Percentiles rank a stretch among this genome's conserved stretches.
Conservation (phyloP, 35 echinoderm and acorn worm species). For the Ophioderma brevispina region DNA sequence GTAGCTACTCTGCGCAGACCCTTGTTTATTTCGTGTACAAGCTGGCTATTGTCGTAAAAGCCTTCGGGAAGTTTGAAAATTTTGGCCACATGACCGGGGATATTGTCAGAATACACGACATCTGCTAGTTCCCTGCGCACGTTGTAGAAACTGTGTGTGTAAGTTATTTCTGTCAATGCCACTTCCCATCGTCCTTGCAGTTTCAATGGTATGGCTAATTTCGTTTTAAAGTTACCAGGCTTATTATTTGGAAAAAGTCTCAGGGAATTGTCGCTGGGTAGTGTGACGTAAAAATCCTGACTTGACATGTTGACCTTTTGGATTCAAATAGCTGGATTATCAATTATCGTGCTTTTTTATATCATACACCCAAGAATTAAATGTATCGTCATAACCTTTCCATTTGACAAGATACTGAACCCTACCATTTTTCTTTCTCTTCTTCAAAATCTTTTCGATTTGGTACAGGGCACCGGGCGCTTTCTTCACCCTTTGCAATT, state of each 20-base stretch:
- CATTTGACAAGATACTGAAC: slow-evolving; percentile 71
- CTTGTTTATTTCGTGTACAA: background rate
- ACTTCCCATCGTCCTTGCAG: slow-evolving; percentile 4
- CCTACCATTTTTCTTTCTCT: slow-evolving; percentile 10
- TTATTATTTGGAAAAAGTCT: slow-evolving; percentile 2
- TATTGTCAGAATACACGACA: background rate
- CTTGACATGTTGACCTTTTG: background rate
- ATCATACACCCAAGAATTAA: slow-evolving; percentile 67
- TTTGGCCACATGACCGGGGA: background rate
- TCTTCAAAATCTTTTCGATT: slow-evolving; percentile 63
- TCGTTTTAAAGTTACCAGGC: slow-evolving; percentile 17
- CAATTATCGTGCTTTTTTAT: background rate
- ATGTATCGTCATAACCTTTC: slow-evolving; percentile 47
- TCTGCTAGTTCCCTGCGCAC: background rate
- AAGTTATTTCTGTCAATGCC: slow-evolving; percentile 24
- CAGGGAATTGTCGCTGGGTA: background rate
- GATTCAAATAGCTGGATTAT: background rate
- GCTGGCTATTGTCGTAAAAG: background rate
- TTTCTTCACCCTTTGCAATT: background rate
- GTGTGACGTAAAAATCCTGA: background rate
- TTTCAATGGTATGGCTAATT: background rate
- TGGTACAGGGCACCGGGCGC: background rate
- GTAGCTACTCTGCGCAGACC: background rate
- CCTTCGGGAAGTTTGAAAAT: background rate
- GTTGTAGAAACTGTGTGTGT: background rate